Evolutionary conservation across 1,140 invertebrate genomes (phyloP).

Genomic region (Penaeus vannamei): DNA sequence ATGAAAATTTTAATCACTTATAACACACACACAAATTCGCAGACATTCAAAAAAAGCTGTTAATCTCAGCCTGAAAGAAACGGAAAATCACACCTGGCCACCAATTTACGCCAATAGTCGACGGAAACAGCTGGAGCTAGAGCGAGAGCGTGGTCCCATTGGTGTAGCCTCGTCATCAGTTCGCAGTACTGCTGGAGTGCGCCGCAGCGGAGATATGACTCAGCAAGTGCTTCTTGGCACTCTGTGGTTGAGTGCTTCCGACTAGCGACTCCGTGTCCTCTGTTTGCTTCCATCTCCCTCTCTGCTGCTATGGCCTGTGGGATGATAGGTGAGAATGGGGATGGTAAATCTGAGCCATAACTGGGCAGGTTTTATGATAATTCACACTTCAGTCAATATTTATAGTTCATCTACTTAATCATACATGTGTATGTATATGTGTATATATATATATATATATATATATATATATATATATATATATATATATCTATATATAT

Average conservation of each 20-base stretch:
- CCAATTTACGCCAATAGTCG: constrained; percentile 73
- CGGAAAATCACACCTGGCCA: constrained; percentile 70
- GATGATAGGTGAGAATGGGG: neutral
- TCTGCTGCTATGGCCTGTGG: constrained; percentile 72
- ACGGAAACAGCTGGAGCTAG: constrained; percentile 74
- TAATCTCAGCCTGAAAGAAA: neutral
- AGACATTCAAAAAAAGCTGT: neutral
- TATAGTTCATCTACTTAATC: too few relatives aligned
- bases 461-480: too few relatives aligned
- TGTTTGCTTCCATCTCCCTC: constrained; percentile 70
- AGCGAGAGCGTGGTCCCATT: constrained; percentile 74
- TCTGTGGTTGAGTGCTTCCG: constrained; percentile 67
- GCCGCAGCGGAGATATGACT: constrained; percentile 72
- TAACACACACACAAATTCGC: neutral
- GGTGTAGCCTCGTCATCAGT: constrained; percentile 72
- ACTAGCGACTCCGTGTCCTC: constrained; percentile 29
- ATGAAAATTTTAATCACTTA: neutral
- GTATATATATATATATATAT: too few relatives aligned
- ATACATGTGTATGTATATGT: too few relatives aligned
- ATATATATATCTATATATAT: too few relatives aligned
- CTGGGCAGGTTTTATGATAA: too few relatives aligned
- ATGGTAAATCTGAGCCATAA: too few relatives aligned
- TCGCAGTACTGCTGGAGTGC: constrained; percentile 74
- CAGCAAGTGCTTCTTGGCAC: constrained; percentile 69
- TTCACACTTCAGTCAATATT: too few relatives aligned